Percentiles rank a stretch among this genome's conserved stretches.
phyloP scores from a whole-genome alignment of 1,140 invertebrate genomes.

The Formica exsecta region DNA sequence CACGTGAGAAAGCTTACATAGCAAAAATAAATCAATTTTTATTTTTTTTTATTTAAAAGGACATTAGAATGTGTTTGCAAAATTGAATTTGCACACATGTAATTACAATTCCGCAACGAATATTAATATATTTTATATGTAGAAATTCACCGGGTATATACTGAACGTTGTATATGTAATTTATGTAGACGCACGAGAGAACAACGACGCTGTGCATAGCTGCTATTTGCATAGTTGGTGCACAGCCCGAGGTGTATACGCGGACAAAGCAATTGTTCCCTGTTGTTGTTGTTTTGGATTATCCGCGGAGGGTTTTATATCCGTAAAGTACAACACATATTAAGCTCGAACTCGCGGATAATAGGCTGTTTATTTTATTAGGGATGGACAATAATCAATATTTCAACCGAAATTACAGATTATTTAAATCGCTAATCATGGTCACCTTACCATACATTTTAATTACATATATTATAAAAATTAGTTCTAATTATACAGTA shows the following conservation, averaged over 20 bases:
- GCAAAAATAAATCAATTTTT: neutral
- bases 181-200: slow-evolving; percentile 73
- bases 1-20: neutral
- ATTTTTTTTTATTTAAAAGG: neutral
- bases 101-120: neutral
- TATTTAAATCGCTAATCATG: slow-evolving; percentile 25
- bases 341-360: slow-evolving; percentile 75
- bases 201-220: slow-evolving; percentile 8
- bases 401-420: slow-evolving; percentile 25
- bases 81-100: neutral
- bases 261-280: slow-evolving; percentile 72
- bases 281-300: slow-evolving; percentile 83
- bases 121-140: neutral
- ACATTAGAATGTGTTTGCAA: neutral
- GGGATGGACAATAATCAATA: slow-evolving; percentile 64
- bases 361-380: slow-evolving; percentile 84
- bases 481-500: neutral
- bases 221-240: slow-evolving; percentile 77
- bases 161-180: slow-evolving; percentile 53
- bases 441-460: neutral
- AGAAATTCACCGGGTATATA: neutral
- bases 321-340: slow-evolving; percentile 76
- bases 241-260: slow-evolving; percentile 70
- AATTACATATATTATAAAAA: neutral
- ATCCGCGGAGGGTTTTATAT: slow-evolving; percentile 75